Evolutionary conservation across 2,888 invertebrate genomes (phyloP), one percentile per base, ranked within the genome.

Genomic region (Trichopria drosophilae): DNA sequence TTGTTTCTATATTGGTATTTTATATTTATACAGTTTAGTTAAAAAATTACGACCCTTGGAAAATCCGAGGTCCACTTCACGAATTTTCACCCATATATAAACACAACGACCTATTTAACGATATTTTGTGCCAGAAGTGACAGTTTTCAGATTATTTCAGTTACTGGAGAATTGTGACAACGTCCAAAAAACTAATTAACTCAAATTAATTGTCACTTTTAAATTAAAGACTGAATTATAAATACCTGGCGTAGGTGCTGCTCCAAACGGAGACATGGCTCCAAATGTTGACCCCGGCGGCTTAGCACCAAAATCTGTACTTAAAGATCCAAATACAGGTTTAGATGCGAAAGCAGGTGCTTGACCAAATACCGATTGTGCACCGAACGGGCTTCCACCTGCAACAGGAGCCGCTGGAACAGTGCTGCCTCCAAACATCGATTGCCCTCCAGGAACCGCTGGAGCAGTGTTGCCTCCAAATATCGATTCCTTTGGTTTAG

Each of bases 291-390:
- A 32, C n/a, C 66, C 65, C 9, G 62, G 61, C 1, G 64, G 57
- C 50, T 67, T 69, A 4, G 32, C 34, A 2, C 31, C 46, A 19
- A 45, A 41, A 13, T 29, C 32, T 1, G 44, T 6, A 10, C 60
- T 20, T 6, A 61, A 42, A 4, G 65, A 56, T 6, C 71, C 72
- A 42, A 74, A 74, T 2, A 66, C 61, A 7, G 73, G 64, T 46
- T 70, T 70, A 0, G 62, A 29, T 4, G 68, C 70, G 49, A 75
- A 75, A 3, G 67, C 42, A 0, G 72, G 49, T 22, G 67, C 18
- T 24, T 69, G 69, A 6, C 73, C 70, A 23, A 75, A 74, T 1
- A 60, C 55, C 0, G 69, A 37, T 16, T 56, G 49, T 3, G 55
- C 37, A 5, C 31, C 45, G n/a, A n/a, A n/a, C 6, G 49, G 39